phyloP scores from a whole-genome alignment of 2,797 vertebrate species.

The Sebastes vulpes region DNA sequence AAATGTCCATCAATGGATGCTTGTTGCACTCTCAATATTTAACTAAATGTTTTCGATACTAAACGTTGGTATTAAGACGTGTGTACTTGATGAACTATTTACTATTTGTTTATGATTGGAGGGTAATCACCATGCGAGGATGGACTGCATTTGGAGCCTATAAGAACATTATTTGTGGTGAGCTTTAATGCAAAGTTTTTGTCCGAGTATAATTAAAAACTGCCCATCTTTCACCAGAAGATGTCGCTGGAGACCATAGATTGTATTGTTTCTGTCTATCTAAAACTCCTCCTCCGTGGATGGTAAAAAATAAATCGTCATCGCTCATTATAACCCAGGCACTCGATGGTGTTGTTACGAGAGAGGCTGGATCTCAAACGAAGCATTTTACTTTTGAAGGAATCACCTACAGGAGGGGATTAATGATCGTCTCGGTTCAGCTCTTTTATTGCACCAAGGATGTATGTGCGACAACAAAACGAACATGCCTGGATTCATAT shows the following conservation, averaged over 20 bases:
- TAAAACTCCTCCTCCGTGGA: not conserved
- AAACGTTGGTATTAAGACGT: not conserved
- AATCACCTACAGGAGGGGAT: not conserved
- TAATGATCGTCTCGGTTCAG: not conserved
- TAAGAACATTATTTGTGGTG: not conserved
- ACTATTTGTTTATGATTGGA: not conserved
- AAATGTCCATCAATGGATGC: no score
- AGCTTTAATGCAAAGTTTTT: not conserved
- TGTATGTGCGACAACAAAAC: conserved; percentile 13
- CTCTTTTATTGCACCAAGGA: not conserved
- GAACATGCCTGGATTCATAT: conserved; percentile 10
- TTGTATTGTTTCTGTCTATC: no score
- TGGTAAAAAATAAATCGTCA: not conserved
- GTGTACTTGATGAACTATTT: not conserved
- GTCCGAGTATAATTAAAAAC: not conserved
- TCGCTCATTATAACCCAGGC: not conserved
- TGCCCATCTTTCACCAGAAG: not conserved
- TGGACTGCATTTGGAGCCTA: not conserved
- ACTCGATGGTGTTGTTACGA: not conserved
- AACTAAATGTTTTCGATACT: not conserved
- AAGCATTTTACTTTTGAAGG: not conserved
- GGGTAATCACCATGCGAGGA: not conserved
- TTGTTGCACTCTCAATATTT: not conserved
- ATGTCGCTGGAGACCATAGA: no score
- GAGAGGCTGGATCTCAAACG: not conserved